phyloP scores from a whole-genome alignment of 2,888 invertebrate species.

The Luffia ferchaultella region DNA sequence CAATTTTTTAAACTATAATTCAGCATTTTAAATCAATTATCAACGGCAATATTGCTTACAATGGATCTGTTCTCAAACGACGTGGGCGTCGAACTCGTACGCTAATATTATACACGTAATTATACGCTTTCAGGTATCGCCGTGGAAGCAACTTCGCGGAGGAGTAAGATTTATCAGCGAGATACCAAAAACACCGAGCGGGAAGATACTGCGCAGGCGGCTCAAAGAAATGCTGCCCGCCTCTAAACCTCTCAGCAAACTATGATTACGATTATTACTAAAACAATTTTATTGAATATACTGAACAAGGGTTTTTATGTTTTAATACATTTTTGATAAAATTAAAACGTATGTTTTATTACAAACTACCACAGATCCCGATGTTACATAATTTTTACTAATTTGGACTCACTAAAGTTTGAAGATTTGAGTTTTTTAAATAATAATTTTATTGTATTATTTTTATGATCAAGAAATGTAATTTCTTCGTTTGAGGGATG shows the following conservation, averaged over 20 bases:
- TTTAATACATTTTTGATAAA: no score
- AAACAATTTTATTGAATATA: no score
- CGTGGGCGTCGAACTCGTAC: neutral
- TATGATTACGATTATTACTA: slow-evolving; percentile 28
- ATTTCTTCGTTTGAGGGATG: no score
- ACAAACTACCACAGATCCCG: no score
- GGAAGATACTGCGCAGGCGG: slow-evolving; percentile 9
- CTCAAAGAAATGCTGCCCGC: slow-evolving; percentile 8
- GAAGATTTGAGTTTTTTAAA: no score
- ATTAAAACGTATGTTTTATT: no score
- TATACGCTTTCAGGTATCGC: slow-evolving; percentile 8
- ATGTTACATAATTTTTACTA: no score
- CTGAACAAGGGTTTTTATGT: no score
- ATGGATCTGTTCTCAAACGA: neutral
- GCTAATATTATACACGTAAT: neutral
- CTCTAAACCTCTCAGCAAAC: slow-evolving; percentile 48
- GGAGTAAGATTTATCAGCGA: slow-evolving; percentile 10
- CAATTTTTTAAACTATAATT: no score
- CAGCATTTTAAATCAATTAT: neutral
- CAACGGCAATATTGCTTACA: neutral
- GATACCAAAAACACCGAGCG: slow-evolving; percentile 10
- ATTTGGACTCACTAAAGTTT: no score
- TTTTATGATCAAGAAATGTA: no score
- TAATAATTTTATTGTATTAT: no score
- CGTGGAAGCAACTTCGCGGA: slow-evolving; percentile 10